These are phyloP conservation scores for Oasisia sp. DNA, from an alignment of 2,888 invertebrate species.

Conservation along the genomic window DNA sequence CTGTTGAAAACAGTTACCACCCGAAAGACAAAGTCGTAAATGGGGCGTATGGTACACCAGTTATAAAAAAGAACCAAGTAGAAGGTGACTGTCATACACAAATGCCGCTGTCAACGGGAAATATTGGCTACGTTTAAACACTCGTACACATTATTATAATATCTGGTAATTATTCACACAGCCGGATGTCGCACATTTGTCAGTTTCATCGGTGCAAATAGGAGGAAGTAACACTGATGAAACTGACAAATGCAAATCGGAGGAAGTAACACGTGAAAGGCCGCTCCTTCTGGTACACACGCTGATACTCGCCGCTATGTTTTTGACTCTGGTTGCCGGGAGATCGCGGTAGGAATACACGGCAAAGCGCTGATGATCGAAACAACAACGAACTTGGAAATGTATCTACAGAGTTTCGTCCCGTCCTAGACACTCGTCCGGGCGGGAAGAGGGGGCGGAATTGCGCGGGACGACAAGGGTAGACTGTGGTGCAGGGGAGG, in stretches of 20 bases:
- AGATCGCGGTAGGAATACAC: not conserved
- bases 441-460: not conserved
- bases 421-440: not conserved
- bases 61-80: not conserved
- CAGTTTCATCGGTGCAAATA: not conserved
- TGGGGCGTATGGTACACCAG: not conserved
- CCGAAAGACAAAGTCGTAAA: not conserved
- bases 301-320: not conserved
- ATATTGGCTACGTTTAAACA: not conserved
- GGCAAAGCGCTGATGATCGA: not conserved
- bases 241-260: no score
- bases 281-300: not conserved
- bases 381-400: not conserved
- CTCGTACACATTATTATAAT: not conserved
- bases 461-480: not conserved
- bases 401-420: not conserved
- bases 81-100: not conserved
- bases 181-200: not conserved
- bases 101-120: not conserved
- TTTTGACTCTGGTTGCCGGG: not conserved
- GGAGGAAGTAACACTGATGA: no score
- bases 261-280: no score
- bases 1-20: not conserved
- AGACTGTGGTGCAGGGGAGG: not conserved
- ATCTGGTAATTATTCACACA: not conserved